Evolutionary conservation across 2,113 vertebrate species (phyloP), one percentile per base, ranked within the genome.

Genomic region (Atractosteus spatula): DNA sequence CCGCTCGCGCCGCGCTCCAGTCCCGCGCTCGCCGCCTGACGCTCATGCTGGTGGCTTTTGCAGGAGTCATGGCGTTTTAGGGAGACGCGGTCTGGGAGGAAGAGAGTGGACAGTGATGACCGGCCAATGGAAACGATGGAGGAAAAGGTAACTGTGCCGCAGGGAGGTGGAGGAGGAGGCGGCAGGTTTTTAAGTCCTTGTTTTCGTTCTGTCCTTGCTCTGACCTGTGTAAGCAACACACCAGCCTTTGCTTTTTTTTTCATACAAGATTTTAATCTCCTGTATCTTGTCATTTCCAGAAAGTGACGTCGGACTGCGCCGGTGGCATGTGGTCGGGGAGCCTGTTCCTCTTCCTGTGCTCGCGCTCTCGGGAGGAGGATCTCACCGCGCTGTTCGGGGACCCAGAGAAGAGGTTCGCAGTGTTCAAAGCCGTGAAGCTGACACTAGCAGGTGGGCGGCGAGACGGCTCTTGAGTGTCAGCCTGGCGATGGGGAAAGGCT

Each of bases 321-420:
- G 75, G 83, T 0, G 45, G 83, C 43, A 82, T 85, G 0, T 97
- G 96, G 94, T 89, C 92, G 1, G 97, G 97, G 76, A 95, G 95
- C 0, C 94, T 89, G 0, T 97, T 97, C 42, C 87, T 99, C 69
- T 99, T 98, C 81, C 86, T 98, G 78, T 90, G 91, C 66, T 96
- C 94, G 0, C 88, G 84, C 0, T 87, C 86, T 76, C 90, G 94
- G 29, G 66, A 78, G 7, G 79, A 92, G 17, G 72, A 90, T 71
- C 91, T 99, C 75, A 90, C 95, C 0, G 81, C 91, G 1, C 87
- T 92, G 69, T 99, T 94, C 0, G 92, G 91, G 79, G 89, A 94
- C 62, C 79, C 89, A 6, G 84, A 92, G 76, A 84, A 85, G 82
- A 98, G 95, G 75, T 90, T 88, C 41, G 76, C 76, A 0, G 69